Evolutionary conservation across 2,888 invertebrate species (phyloP).

Genomic region (Unio delphinus): DNA sequence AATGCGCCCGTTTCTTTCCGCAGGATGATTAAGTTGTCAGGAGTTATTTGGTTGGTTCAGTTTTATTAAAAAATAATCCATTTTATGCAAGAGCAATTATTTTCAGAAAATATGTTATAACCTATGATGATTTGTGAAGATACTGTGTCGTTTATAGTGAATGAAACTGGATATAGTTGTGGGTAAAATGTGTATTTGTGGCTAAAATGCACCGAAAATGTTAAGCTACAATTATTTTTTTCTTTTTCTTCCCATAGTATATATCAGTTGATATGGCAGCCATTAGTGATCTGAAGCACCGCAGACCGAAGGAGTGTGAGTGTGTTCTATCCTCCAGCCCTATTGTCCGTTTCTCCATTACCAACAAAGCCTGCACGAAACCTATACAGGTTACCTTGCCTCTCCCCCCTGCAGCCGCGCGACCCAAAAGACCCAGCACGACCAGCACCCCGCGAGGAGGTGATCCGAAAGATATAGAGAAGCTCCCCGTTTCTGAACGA

Average conservation of each 20-base stretch:
- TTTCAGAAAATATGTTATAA: too few relatives aligned
- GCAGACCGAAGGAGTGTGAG: slow-evolving; percentile 41
- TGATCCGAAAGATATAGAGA: slow-evolving; percentile 13
- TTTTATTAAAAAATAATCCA: too few relatives aligned
- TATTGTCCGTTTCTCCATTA: slow-evolving; percentile 42
- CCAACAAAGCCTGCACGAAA: slow-evolving; percentile 41
- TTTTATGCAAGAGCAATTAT: too few relatives aligned
- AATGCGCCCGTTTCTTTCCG: too few relatives aligned
- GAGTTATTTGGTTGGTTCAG: too few relatives aligned
- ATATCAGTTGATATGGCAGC: slow-evolving; percentile 56
- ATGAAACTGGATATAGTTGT: too few relatives aligned
- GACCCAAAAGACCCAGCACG: slow-evolving; percentile 51
- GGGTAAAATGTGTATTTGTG: background rate
- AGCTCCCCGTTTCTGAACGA: slow-evolving; percentile 30
- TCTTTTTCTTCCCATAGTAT: slow-evolving; percentile 38
- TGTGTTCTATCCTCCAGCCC: slow-evolving; percentile 52
- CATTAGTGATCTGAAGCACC: slow-evolving; percentile 51
- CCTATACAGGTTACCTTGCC: slow-evolving; percentile 56
- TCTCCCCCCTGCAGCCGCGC: slow-evolving; percentile 48
- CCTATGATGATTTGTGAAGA: too few relatives aligned
- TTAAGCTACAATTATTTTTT: background rate
- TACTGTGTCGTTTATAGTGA: too few relatives aligned
- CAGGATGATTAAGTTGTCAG: too few relatives aligned
- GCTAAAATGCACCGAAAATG: background rate
- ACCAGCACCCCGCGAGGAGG: slow-evolving; percentile 24